Evolutionary conservation across 2,888 invertebrate species (phyloP).

Genomic region (Meghimatium bilineatum): DNA sequence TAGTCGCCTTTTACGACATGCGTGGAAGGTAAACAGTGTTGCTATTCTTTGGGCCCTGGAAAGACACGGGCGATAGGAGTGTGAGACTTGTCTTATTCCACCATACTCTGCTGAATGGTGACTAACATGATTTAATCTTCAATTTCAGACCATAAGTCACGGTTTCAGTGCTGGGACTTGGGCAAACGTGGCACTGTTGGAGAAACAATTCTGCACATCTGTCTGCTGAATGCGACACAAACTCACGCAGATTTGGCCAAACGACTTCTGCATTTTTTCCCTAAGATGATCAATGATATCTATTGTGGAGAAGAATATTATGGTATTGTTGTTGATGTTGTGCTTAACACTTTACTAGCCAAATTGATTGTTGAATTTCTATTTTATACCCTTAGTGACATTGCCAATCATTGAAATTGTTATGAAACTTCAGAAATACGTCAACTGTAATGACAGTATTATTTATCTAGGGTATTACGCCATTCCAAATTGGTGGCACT

Average conservation of each 20-base stretch:
- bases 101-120: background rate
- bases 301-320: constrained; percentile 98
- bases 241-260: constrained; percentile 95
- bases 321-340: constrained; percentile 80
- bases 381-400: too few relatives aligned
- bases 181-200: constrained; percentile 96
- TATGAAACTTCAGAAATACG: too few relatives aligned
- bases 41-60: too few relatives aligned
- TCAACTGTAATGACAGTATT: too few relatives aligned
- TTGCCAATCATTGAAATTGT: too few relatives aligned
- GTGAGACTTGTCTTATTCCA: too few relatives aligned
- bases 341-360: background rate
- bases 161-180: constrained; percentile 93
- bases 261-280: constrained; percentile 91
- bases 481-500: too few relatives aligned
- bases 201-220: constrained; percentile 94
- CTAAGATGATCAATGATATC: constrained; percentile 95
- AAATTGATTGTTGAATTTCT: too few relatives aligned
- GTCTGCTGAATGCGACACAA: constrained; percentile 92
- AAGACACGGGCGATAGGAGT: too few relatives aligned
- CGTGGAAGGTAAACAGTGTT: too few relatives aligned
- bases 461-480: too few relatives aligned
- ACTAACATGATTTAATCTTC: background rate
- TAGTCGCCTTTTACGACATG: too few relatives aligned
- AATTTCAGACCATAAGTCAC: constrained; percentile 80